Evolutionary conservation across 92 coral and sea anemone genomes (phyloP), one percentile per base, ranked within the genome.

Genomic region (Palythoa caribaeorum): DNA sequence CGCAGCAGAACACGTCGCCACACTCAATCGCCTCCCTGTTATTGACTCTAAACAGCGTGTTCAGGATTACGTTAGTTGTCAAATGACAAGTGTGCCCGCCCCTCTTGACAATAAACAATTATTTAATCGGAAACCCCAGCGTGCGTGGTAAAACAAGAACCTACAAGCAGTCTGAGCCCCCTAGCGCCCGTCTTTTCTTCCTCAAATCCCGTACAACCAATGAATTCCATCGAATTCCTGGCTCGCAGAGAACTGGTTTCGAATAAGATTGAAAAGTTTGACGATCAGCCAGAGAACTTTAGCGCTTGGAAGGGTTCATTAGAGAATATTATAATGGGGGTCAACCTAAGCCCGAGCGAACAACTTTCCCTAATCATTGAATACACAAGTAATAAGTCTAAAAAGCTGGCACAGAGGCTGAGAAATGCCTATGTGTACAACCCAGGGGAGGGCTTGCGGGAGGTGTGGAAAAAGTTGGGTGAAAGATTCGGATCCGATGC

Each of bases 271-370:
- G 94, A 91, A 54, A 93, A 91, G 54, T 91, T 93, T 47, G 91
- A 93, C 50, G 90, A 91, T 50, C 65, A 66, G 16, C 93, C 96
- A 14, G 96, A 88, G 73, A 93, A 93, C 79, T 93, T 74, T 76
- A 80, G 79, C 38, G 38, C 91, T 20, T 93, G 96, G 94, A 91
- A 89, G 62, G 91, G 76, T 3, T 59, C 94, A 0, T 81, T 92
- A 68, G 14, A 76, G 47, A 92, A 89, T 83, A 92, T 92, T 92
- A 92, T 76, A 28, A 74, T 37, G 50, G 94, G 88, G 38, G 86
- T 93, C 40, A 87, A 86, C 78, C 39, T 92, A 3, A 73, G 84
- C 65, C 63, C 90, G 8, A 87, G 94, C 77, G 93, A 90, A 68
- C 83, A 92, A 77, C 93, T 92, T 71, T 75, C 94, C 9, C 74